Conservation (phyloP, 2,113 vertebrate species). For the Tachycineta bicolor region DNA sequence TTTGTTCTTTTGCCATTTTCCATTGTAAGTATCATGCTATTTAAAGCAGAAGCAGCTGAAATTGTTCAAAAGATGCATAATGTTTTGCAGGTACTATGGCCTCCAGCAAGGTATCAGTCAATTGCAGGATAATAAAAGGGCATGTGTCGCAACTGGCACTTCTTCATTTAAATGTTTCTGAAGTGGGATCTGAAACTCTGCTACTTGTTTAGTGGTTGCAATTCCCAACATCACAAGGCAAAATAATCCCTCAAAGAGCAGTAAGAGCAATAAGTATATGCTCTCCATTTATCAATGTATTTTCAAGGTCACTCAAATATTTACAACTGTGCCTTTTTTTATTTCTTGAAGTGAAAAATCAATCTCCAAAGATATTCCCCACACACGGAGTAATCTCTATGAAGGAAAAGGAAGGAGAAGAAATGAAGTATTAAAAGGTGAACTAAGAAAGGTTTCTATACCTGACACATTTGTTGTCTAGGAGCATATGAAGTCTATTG, state of each 20-base stretch:
- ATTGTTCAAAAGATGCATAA: neutral
- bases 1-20: neutral
- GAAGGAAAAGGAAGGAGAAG: neutral
- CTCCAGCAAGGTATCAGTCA: neutral
- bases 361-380: neutral
- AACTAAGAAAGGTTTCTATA: neutral
- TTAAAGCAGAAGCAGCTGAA: neutral
- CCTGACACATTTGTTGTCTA: neutral
- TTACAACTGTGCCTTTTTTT: neutral
- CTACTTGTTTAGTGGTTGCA: neutral
- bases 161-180: constrained; percentile 30
- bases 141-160: neutral
- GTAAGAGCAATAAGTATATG: neutral
- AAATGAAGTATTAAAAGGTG: neutral
- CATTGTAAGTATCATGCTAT: neutral
- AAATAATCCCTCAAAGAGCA: neutral
- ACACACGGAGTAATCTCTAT: neutral
- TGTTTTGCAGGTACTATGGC: neutral
- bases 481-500: neutral
- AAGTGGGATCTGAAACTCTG: neutral
- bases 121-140: neutral
- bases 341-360: neutral
- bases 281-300: neutral
- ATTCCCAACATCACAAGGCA: neutral
- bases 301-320: neutral